Evolutionary conservation across 2,888 invertebrate genomes (phyloP).

Genomic region (Pollenia amentaria): DNA sequence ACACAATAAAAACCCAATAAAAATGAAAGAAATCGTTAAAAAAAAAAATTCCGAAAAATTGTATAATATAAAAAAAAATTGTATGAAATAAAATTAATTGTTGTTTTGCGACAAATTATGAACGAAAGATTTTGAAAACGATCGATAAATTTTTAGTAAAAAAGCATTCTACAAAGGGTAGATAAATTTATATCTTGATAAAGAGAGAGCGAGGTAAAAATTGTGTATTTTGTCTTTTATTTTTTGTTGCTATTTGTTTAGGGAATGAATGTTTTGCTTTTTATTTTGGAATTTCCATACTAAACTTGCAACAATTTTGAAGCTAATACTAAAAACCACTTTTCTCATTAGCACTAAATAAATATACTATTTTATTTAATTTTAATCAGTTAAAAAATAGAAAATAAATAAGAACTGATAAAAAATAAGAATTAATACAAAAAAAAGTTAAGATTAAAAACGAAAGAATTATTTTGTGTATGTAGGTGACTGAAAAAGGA

Average conservation of each 20-base stretch:
- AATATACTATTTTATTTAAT: neutral
- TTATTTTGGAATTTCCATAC: conserved; percentile 14
- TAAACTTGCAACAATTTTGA: conserved; percentile 42
- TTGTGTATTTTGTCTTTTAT: conserved; percentile 24
- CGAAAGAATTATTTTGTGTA: conserved; percentile 28
- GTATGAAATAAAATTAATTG: conserved; percentile 36
- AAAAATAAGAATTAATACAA: conserved; percentile 2
- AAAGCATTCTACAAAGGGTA: conserved; percentile 64
- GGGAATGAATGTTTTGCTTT: conserved; percentile 49
- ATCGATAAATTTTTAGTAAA: conserved; percentile 24
- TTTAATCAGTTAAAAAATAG: neutral
- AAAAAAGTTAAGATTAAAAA: conserved; percentile 37
- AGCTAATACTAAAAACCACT: conserved; percentile 39
- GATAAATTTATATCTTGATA: conserved; percentile 12
- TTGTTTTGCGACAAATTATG: conserved; percentile 34
- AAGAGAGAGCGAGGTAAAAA: conserved; percentile 30
- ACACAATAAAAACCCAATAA: neutral
- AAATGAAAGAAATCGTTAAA: conserved; percentile 20
- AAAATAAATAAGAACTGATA: conserved; percentile 8
- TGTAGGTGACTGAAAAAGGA: conserved; percentile 33
- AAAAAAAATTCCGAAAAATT: conserved; percentile 47
- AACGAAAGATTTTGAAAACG: conserved; percentile 42
- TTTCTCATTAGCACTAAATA: conserved; percentile 25
- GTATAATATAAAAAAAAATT: conserved; percentile 45
- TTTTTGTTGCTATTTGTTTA: conserved; percentile 39